Evolutionary conservation across 2,113 vertebrate genomes (phyloP).

Genomic region (Todiramphus saurophagus): DNA sequence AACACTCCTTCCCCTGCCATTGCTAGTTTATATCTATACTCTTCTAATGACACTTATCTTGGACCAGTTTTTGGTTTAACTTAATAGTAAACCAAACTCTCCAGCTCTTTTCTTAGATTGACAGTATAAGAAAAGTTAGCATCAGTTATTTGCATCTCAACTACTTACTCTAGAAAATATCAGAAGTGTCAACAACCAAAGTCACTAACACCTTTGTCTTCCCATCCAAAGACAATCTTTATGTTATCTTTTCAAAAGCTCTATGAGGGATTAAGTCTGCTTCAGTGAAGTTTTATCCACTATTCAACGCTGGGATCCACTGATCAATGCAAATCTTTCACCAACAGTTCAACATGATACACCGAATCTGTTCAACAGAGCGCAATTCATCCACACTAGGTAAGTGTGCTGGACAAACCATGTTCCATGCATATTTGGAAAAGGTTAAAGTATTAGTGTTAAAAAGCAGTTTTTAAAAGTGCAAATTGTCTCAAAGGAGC

Average conservation of each 20-base stretch:
- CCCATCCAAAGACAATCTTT: conserved; percentile 28
- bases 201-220: background rate
- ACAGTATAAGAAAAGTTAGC: conserved; percentile 44
- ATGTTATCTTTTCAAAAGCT: conserved; percentile 8
- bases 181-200: conserved; percentile 46
- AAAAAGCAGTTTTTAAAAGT: conserved; percentile 79
- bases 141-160: conserved; percentile 57
- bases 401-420: conserved; percentile 53
- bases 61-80: conserved; percentile 52
- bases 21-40: conserved; percentile 51
- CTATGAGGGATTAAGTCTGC: conserved; percentile 32
- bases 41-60: conserved; percentile 58
- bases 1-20: conserved; percentile 42
- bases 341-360: conserved; percentile 38
- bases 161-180: conserved; percentile 58
- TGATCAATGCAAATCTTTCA: conserved; percentile 29
- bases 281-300: conserved; percentile 22
- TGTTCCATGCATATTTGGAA: conserved; percentile 54
- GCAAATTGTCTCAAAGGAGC: conserved; percentile 73
- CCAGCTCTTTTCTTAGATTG: conserved; percentile 35
- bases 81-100: conserved; percentile 42
- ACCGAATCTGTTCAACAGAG: conserved; percentile 38
- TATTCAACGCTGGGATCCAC: conserved; percentile 33
- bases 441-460: conserved; percentile 79
- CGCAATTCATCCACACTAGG: conserved; percentile 37